phyloP scores from a whole-genome alignment of 2,888 invertebrate genomes.

The Apodemia duryi region DNA sequence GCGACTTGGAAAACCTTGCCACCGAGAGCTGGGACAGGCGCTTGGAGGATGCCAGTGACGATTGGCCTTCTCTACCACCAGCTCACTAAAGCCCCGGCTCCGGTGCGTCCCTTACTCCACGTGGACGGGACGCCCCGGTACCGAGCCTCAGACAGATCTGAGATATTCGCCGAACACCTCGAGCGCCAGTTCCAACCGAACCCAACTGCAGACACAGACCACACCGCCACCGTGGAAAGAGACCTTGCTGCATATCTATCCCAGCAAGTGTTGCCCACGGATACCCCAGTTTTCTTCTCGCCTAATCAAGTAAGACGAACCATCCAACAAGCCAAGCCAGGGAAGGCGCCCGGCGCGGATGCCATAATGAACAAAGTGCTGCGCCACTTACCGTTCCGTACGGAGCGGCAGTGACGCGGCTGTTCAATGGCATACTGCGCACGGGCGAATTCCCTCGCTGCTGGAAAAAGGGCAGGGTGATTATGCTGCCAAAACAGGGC shows the following conservation, averaged over 20 bases:
- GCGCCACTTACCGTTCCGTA: slow-evolving; percentile 18
- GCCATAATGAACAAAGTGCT: slow-evolving; percentile 24
- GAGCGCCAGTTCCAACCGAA: slow-evolving; percentile 20
- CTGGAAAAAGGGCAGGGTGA: slow-evolving; percentile 31
- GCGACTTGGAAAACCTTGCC: not conserved
- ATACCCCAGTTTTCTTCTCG: slow-evolving; percentile 21
- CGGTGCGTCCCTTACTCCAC: slow-evolving; percentile 16
- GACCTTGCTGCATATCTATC: not conserved
- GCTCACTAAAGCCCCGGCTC: not conserved
- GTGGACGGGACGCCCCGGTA: slow-evolving; percentile 20
- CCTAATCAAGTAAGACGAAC: slow-evolving; percentile 20
- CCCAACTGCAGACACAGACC: not conserved
- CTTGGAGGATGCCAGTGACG: not conserved
- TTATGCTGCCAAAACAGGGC: slow-evolving; percentile 33
- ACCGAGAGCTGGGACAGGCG: not conserved
- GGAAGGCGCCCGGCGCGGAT: slow-evolving; percentile 30
- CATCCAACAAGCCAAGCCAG: not conserved
- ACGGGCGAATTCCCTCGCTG: not conserved
- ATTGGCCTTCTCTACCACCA: not conserved
- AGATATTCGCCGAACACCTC: slow-evolving; percentile 2
- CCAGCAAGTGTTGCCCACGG: not conserved
- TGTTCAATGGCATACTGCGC: slow-evolving; percentile 28
- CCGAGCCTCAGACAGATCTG: slow-evolving; percentile 22
- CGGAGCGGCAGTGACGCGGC: slow-evolving; percentile 20
- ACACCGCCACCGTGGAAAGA: not conserved